Base-by-base conservation (phyloP, 2,888 invertebrate species). In the Hipparchia semele region DNA sequence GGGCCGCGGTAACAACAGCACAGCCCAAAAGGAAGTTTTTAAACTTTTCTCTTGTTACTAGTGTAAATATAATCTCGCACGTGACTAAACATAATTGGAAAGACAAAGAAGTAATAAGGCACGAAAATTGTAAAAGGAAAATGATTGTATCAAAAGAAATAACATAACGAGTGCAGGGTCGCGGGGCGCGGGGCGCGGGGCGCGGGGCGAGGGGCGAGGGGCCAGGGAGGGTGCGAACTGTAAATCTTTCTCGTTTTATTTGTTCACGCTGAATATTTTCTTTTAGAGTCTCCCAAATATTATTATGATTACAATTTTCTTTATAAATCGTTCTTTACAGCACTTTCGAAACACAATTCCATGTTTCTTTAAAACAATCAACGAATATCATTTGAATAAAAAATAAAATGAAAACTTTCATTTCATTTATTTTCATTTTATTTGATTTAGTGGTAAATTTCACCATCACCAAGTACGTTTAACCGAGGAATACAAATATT, bases 71-170 rank as follows among this genome's bases (percentile, higher is more conserved):
- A 45, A 39, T 64, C 64, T 10, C 39, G 54, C n/a, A 54, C 66
- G 66, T 66, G 66, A 66, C 54, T 2, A 54, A 66, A 66, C n/a
- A 54, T 54, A 54, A 66, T 66, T 54, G 8, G 23, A 46, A 23
- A 68, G 58, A 68, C 58, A 59, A 68, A 58, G 68, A 58, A 68
- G 23, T 58, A 58, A 23, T 58, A 49, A 58, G 58, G 45, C 58
- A 33, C 12, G n/a, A 61, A 46, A 64, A 46, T 64, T 64, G 64
- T 58, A 58, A 58, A 58, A 68, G 23, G 68, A 58, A 68, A 68
- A 68, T 68, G 39, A 68, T 68, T 68, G 68, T 58, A 68, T 58
- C 13, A 58, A 56, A 58, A 58, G 58, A 58, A 59, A 66, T 54
- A 56, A 67, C 56, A 13, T 68, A 68, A 64, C 64, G 64, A 64